phyloP scores from a whole-genome alignment of 2,888 invertebrate genomes.

The Gandaritis pyraliata region DNA sequence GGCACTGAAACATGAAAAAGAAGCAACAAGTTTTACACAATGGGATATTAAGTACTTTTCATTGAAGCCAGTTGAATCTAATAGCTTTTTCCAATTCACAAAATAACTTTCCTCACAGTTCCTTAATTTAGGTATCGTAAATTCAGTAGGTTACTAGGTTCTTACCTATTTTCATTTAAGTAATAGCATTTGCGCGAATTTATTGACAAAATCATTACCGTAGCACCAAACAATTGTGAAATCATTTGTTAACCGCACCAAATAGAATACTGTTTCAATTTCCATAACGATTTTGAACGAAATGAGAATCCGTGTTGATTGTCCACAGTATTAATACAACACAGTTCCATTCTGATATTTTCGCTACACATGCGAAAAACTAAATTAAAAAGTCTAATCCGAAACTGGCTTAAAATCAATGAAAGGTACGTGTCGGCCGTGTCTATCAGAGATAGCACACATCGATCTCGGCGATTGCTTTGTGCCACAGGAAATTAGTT shows the following conservation, averaged over 20 bases:
- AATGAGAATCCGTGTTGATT: conserved; percentile 23
- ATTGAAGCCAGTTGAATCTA: neutral
- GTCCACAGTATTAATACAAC: neutral
- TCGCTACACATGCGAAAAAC: conserved; percentile 14
- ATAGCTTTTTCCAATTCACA: no score
- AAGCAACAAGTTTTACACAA: conserved; percentile 34
- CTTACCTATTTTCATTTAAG: neutral
- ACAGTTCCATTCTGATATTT: neutral
- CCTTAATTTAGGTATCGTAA: no score
- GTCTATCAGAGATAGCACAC: conserved; percentile 60
- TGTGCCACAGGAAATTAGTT: conserved; percentile 80
- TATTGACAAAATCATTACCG: conserved; percentile 10
- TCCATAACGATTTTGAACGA: conserved; percentile 23
- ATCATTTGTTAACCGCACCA: conserved; percentile 11
- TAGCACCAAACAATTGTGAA: conserved; percentile 9
- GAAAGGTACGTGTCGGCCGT: conserved; percentile 53
- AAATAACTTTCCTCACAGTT: no score
- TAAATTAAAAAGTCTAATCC: conserved; percentile 39
- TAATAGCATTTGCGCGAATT: neutral
- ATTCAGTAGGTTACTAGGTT: no score
- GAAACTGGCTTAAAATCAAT: conserved; percentile 55
- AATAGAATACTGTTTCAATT: conserved; percentile 26
- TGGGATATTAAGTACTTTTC: conserved; percentile 13
- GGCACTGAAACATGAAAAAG: conserved; percentile 19
- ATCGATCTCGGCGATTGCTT: conserved; percentile 69